phyloP scores from a whole-genome alignment of 2,113 vertebrate genomes.

The Proteles cristata region DNA sequence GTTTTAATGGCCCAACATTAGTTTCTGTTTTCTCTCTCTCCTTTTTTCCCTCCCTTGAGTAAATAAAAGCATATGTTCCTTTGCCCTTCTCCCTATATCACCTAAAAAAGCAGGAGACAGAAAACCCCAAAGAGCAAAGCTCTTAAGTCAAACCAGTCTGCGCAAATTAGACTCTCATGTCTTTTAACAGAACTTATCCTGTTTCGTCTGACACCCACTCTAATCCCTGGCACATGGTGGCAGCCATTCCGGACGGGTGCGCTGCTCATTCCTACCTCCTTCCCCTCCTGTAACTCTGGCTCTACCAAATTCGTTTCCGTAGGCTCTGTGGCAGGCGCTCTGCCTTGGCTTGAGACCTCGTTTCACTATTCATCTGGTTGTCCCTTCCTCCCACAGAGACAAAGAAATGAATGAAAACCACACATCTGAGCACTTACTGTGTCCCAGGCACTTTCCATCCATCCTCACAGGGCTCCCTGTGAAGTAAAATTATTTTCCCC shows the following conservation, averaged over 20 bases:
- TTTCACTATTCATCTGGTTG: neutral
- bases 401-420: neutral
- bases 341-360: neutral
- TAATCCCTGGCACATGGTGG: neutral
- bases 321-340: neutral
- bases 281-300: neutral
- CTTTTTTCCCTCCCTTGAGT: neutral
- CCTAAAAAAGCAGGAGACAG: slow-evolving; percentile 19
- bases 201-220: neutral
- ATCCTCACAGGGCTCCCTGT: neutral
- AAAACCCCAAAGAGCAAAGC: neutral
- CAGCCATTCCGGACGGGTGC: neutral
- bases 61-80: slow-evolving; percentile 43
- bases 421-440: neutral
- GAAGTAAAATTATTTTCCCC: neutral
- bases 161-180: neutral
- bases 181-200: neutral
- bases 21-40: neutral
- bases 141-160: neutral
- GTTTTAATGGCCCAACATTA: neutral
- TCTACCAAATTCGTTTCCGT: neutral
- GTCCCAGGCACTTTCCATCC: neutral
- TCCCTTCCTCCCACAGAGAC: neutral
- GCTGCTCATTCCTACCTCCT: neutral
- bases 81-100: slow-evolving; percentile 3